Base-by-base conservation (phyloP, 2,113 vertebrate genomes). In the Chaetops frenatus region DNA sequence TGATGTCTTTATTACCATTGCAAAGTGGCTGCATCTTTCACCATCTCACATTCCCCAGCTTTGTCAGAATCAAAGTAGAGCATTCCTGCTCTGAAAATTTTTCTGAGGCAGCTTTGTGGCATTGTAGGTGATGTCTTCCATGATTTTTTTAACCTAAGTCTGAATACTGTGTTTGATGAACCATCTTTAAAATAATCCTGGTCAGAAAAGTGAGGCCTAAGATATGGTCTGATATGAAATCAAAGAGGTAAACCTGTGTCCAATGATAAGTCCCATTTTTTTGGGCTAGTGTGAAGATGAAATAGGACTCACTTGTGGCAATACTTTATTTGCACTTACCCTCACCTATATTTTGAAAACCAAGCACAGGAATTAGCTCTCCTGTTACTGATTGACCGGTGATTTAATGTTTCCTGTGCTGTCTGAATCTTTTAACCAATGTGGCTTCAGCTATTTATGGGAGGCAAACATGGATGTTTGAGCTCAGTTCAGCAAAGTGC, bases 391-490 rank as follows among this genome's bases (percentile, higher is more conserved):
- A 70, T 71, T 88, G 54, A 40, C 38, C 29, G 4, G 19, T 22
- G 12, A 83, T 94, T 93, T 86, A 76, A 78, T 31, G 31, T 90
- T 95, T 94, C 87, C 71, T 82, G 50, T 90, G 79, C 58, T 90
- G 71, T 56, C 81, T 64, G 78, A 86, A 90, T 70, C 69, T 71
- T 88, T 88, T 94, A 86, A 73, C 28, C 61, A 69, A 67, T 33
- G 48, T 35, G 45, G 10, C 47, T 92, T 87, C 87, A 82, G 33
- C 64, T 80, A n/a, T 66, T 62, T 82, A 80, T 62, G 45, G 53
- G 85, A 86, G 38, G 78, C 66, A 85, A 93, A 77, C 70, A 51
- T 35, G 33, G 51, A 47, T 50, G 9, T 82, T 85, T 92, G 74
- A 69, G 33, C 48, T 77, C 58, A 76, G 7, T 77, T 88, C 87